A percentile compares a stretch with the other conserved stretches of the same genome.
These are phyloP conservation scores for Siphlonurus alternatus DNA, from an alignment of 2,888 invertebrate genomes.

Conservation along the genomic window DNA sequence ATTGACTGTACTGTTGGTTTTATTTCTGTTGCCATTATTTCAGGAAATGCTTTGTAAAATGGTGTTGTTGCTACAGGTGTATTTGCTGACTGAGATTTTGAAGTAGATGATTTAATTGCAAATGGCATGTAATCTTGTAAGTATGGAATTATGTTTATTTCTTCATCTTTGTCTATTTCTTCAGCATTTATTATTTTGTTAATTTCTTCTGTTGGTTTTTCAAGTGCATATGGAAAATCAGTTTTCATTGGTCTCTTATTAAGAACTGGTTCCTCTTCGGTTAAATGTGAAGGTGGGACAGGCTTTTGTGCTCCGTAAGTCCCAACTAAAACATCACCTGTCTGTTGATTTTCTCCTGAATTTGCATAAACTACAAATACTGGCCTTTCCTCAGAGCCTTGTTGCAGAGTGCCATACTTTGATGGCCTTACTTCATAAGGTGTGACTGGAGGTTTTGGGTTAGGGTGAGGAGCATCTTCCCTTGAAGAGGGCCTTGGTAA, in stretches of 20 bases:
- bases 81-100: constrained; percentile 43
- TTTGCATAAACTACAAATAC: constrained; percentile 40
- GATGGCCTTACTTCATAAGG: constrained; percentile 11
- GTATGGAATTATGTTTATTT: constrained; percentile 29
- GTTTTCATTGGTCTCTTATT: constrained; percentile 25
- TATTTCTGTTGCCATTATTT: background rate
- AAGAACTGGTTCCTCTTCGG: constrained; percentile 12
- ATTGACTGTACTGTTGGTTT: constrained; percentile 1
- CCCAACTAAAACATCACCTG: constrained; percentile 37
- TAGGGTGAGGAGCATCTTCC: background rate
- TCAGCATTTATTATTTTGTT: constrained; percentile 25
- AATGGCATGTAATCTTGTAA: constrained; percentile 30
- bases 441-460: constrained; percentile 13
- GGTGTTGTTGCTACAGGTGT: constrained; percentile 41
- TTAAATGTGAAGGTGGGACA: constrained; percentile 26
- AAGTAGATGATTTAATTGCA: constrained; percentile 25
- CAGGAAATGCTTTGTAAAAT: background rate
- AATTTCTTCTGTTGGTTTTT: constrained; percentile 29
- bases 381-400: constrained; percentile 25
- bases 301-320: constrained; percentile 34
- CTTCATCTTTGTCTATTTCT: constrained; percentile 19
- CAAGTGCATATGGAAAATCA: constrained; percentile 46
- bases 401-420: background rate
- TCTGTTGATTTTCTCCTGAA: background rate
- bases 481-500: background rate